These are phyloP conservation scores for Tanytarsus gracilentus DNA, from an alignment of 2,888 invertebrate genomes.

Conservation along the genomic window DNA sequence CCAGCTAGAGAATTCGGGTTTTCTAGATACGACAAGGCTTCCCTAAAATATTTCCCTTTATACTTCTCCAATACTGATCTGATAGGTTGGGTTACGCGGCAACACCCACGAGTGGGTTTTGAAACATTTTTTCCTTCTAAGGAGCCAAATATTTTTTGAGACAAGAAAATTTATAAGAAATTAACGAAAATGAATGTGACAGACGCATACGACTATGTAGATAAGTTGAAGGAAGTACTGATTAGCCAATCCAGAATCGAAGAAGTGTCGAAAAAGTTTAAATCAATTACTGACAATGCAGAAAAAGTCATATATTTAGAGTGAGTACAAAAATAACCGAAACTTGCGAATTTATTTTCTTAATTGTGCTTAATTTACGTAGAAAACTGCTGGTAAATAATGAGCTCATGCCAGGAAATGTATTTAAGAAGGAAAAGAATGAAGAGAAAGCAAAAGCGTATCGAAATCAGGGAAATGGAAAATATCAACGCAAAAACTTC, in stretches of 20 bases:
- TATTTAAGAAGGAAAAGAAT: neutral
- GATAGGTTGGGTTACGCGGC: no score
- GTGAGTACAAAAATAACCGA: no score
- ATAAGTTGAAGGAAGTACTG: neutral
- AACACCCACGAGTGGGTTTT: no score
- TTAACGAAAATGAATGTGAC: neutral
- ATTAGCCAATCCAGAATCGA: neutral
- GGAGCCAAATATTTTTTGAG: no score
- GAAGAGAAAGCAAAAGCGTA: neutral
- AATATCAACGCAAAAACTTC: neutral
- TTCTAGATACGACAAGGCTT: no score
- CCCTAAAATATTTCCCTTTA: no score
- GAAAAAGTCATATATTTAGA: neutral
- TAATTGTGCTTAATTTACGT: no score
- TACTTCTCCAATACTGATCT: no score
- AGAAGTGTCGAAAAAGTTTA: conserved; percentile 12
- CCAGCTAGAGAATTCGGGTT: no score
- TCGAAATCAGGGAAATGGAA: conserved; percentile 6
- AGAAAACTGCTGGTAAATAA: conserved; percentile 1
- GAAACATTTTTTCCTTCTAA: no score
- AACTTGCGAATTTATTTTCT: no score
- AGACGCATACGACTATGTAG: neutral
- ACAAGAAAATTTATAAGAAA: neutral
- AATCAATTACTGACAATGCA: conserved; percentile 1
- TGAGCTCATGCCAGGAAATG: neutral